Base-by-base conservation (phyloP, 2,888 invertebrate genomes). In the Nesidiocoris tenuis region DNA sequence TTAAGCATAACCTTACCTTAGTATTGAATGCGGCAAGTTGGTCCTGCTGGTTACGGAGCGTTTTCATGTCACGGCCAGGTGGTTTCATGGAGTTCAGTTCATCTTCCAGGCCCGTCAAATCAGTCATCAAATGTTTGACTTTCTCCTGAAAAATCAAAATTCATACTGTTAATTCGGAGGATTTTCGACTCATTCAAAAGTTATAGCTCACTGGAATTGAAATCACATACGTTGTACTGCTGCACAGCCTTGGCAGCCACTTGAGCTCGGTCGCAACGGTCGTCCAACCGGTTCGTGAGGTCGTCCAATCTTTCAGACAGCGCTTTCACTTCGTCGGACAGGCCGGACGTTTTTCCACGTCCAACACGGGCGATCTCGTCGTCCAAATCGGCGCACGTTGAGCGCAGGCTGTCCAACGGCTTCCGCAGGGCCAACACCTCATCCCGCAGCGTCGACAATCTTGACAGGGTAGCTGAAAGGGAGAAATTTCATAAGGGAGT, bases 221-320 rank as follows among this genome's bases (percentile, higher is more conserved):
- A 16, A 80, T n/a, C n/a, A n/a, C 83, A 81, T 79, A 89, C 90
- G 84, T 94, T 93, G 85, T 95, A 95, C 81, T 93, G 92, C 0
- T 93, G 89, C 66, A 94, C 90, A 0, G 94, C 94, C 0, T 91
- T 92, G 0, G 94, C 93, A 0, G 95, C 95, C 0, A 93, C 93
- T 79, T 94, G 93, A 70, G 96, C 84, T 79, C 91, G 89, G 66
- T 90, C 90, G 81, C 91, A 90, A 2, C 94, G 89, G 80, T 94
- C 93, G 74, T 90, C 90, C 1, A 96, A 87, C 79, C 91, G 88
- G 0, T 89, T 76, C 81, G 91, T 90, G 70, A 96, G 85, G 79
- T 93, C 92, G 24, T 90, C 88, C 79, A 92, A 90, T 24, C 92
- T 86, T 81, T 94, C 94, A 0, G 88, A 89, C 25, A 96, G 85